These are phyloP conservation scores for Riptortus pedestris DNA, from an alignment of 1,140 invertebrate genomes.

Conservation along the genomic window DNA sequence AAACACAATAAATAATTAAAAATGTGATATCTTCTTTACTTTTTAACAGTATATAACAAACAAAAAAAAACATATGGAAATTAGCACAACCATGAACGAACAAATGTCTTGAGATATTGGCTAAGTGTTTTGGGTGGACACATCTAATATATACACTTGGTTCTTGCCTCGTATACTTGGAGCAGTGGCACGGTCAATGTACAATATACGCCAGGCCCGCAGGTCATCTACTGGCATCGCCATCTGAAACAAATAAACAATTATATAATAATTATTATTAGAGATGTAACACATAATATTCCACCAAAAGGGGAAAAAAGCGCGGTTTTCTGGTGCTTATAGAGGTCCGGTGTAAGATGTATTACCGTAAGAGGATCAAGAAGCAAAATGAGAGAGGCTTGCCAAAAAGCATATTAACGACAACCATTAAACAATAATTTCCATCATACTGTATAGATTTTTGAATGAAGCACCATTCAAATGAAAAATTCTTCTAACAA, in stretches of 20 bases:
- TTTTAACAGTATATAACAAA: slow-evolving; percentile 11
- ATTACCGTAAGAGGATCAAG: too few species aligned
- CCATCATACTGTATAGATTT: too few species aligned
- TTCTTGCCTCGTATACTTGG: slow-evolving; percentile 16
- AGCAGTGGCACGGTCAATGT: slow-evolving; percentile 10
- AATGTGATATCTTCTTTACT: neutral
- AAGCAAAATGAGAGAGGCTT: too few species aligned
- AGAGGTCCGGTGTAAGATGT: too few species aligned
- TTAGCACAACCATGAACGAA: slow-evolving; percentile 19
- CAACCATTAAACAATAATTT: too few species aligned
- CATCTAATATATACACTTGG: slow-evolving; percentile 13
- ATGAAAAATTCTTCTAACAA: too few species aligned
- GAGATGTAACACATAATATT: too few species aligned
- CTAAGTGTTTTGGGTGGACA: slow-evolving; percentile 1
- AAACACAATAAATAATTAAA: slow-evolving; percentile 21
- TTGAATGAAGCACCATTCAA: too few species aligned
- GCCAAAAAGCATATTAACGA: too few species aligned
- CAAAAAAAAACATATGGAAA: neutral
- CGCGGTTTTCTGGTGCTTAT: too few species aligned
- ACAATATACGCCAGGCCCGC: neutral
- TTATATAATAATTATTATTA: neutral
- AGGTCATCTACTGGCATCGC: neutral
- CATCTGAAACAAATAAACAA: neutral
- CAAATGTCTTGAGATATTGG: slow-evolving; percentile 9
- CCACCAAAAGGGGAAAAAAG: too few species aligned